Conservation (phyloP, 2,113 vertebrate genomes). For the Catagonus wagneri region DNA sequence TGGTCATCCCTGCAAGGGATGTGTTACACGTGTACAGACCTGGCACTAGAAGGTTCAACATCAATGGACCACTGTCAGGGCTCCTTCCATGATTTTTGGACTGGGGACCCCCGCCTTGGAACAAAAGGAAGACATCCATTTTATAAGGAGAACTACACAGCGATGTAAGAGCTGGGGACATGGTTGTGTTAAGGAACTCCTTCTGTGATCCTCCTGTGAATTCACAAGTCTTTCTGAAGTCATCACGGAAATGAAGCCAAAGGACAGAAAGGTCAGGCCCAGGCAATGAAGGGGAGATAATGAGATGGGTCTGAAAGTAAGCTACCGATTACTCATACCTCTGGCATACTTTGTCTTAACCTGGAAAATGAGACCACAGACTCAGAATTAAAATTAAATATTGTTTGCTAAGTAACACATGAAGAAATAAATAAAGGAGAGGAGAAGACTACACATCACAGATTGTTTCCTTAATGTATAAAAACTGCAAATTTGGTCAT, state of each 20-base stretch:
- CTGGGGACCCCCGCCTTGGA: background rate
- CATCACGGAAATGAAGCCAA: background rate
- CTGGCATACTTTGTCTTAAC: background rate
- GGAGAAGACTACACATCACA: too few species aligned
- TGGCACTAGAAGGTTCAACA: background rate
- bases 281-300: background rate
- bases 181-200: background rate
- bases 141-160: background rate
- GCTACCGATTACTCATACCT: background rate
- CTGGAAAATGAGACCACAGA: background rate
- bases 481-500: background rate
- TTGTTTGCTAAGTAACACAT: background rate
- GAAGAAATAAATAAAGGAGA: background rate
- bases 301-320: background rate
- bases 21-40: background rate
- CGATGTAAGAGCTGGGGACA: background rate
- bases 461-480: background rate
- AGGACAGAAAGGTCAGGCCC: background rate
- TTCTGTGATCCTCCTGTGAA: background rate
- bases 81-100: background rate
- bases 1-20: background rate
- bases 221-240: background rate
- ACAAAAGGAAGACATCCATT: background rate
- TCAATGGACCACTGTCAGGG: accelerated
- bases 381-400: background rate